Evolutionary conservation across 1,140 invertebrate species (phyloP), one percentile per base, ranked within the genome.

Genomic region (Drosophila bocqueti): DNA sequence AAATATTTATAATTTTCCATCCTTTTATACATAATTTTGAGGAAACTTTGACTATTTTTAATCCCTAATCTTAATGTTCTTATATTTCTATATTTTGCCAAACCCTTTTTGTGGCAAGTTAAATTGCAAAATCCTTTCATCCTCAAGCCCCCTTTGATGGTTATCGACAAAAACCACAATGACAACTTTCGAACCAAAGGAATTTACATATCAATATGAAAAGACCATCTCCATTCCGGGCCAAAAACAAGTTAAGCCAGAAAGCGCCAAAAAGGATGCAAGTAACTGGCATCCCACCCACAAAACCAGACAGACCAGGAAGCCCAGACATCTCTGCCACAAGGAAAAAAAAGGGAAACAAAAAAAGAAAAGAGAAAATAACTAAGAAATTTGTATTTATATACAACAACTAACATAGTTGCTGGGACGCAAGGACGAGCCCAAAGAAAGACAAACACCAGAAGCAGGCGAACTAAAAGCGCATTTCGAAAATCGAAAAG

Each of bases 401-500:
- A 55, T 73, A 64, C 80, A 79, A 74, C 52, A 66, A 61, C 43
- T 55, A 24, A 24, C 24, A 24, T 24, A 66, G 43, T 26, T 69
- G 40, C 47, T 66, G 67, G 66, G 40, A 59, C 46, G 49, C 68
- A 49, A 73, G 55, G 58, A 72, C 68, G 49, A 72, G 29, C 38
- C 62, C 80, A 79, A 79, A 83, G 83, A 82, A 86, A 78, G 74
- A 75, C 83, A 79, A 85, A 85, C 82, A 86, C 72, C 69, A 68
- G 78, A 54, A 40, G 54, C 79, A 65, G 38, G 31, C 46, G 54
- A 75, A 76, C 81, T 73, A 85, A 87, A 86, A 86, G 83, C 83
- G 83, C 83, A 87, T 83, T 86, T 79, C 83, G 54, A 82, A 86
- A 83, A 87, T 86, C 83, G 83, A 86, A 86, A 86, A 79, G 79